Evolutionary conservation across 2,797 vertebrate genomes (phyloP), one percentile per base, ranked within the genome.

Genomic region (Sebastes oblongus): DNA sequence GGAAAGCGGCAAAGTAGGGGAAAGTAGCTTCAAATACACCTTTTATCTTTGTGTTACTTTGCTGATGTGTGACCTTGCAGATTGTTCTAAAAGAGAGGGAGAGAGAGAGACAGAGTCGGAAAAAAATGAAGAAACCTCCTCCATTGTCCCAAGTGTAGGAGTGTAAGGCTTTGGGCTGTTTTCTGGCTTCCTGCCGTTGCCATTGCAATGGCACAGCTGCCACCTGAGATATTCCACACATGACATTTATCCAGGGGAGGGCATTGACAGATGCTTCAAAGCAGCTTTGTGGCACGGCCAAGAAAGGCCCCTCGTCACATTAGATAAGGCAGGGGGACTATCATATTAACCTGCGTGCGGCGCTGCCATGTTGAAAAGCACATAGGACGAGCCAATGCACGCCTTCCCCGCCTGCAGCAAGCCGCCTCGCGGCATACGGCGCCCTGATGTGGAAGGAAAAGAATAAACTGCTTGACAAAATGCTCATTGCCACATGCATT

Each of bases 191-290:
- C 83, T 92, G 89, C 87, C 79, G 72, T 86, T 72, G 76, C 89
- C 82, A 86, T 88, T 89, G 89, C 92, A 88, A 82, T 84, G 83
- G 86, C 77, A 77, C 93, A 93, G 93, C 94, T 95, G 95, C 94
- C 95, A 93, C 94, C 92, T 93, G 94, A 93, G 95, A 95, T 95
- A 95, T 94, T 94, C 94, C 91, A 92, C 92, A 93, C 88, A 88
- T 94, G 94, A 95, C 95, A 95, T 96, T 96, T 95, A 96, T 96
- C 92, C 90, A 91, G 89, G 90, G 91, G 93, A 94, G 92, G 91
- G 90, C 94, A 94, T 88, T 95, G 93, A 95, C 94, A 94, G 94
- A 94, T 92, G 92, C 93, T 96, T 95, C 93, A 95, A 95, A 95
- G 94, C 86, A 79, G 92, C 95, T 96, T 95, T 95, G 94, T 94